phyloP scores from a whole-genome alignment of 2,888 invertebrate genomes.

The Temnothorax rugatulus region DNA sequence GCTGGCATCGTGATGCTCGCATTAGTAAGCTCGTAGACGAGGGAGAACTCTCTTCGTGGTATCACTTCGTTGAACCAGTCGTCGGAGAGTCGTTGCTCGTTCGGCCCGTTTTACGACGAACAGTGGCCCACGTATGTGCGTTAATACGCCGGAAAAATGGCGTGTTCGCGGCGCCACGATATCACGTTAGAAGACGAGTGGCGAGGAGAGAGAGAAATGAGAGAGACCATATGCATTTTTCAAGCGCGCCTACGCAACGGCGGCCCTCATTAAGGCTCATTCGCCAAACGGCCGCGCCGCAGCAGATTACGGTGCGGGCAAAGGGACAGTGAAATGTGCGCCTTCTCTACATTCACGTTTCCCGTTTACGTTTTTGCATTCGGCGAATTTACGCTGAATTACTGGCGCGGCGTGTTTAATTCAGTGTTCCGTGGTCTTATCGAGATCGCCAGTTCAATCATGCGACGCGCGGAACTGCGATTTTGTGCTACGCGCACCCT shows the following conservation, averaged over 20 bases:
- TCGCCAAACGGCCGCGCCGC: conserved; percentile 30
- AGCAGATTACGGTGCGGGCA: conserved; percentile 20
- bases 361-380: conserved; percentile 38
- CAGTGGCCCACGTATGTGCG: conserved; percentile 31
- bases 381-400: conserved; percentile 52
- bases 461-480: conserved; percentile 45
- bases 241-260: conserved; percentile 64
- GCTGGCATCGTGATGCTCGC: conserved; percentile 50
- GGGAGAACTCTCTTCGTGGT: conserved; percentile 19
- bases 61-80: conserved; percentile 37
- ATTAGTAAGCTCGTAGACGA: conserved; percentile 63
- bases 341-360: conserved; percentile 5
- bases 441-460: conserved; percentile 47
- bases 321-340: conserved; percentile 24
- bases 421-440: conserved; percentile 45
- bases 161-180: conserved; percentile 13
- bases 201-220: conserved; percentile 2
- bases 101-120: conserved; percentile 57
- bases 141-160: conserved; percentile 37
- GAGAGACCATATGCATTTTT: conserved; percentile 64
- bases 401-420: conserved; percentile 53
- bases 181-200: conserved; percentile 30
- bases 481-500: conserved; percentile 30
- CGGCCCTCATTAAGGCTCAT: conserved; percentile 76
- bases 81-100: conserved; percentile 58